A percentile compares a stretch with the other conserved stretches of the same genome.
Conservation (phyloP, 2,888 invertebrate genomes). For the Scaptomyza tumidula region DNA sequence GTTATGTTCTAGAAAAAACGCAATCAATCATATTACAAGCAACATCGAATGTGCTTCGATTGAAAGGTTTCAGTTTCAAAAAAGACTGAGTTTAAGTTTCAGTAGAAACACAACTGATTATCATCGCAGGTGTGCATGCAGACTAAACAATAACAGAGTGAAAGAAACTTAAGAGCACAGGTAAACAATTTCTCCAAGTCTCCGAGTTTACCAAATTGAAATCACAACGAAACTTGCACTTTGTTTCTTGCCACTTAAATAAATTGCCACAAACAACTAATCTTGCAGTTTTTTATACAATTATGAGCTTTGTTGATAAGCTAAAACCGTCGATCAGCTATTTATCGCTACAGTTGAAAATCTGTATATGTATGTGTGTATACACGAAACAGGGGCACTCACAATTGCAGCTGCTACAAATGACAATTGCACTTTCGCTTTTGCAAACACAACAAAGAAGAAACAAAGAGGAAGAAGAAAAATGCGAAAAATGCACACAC, state of each 20-base stretch:
- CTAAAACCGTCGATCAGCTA: conserved; percentile 7
- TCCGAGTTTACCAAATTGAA: conserved; percentile 9
- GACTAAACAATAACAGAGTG: conserved; percentile 17
- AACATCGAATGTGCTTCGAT: background rate
- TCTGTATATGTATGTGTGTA: background rate
- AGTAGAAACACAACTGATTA: conserved; percentile 26
- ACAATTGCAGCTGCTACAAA: background rate
- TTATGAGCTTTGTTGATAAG: conserved; percentile 30
- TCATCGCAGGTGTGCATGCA: background rate
- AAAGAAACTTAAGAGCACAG: background rate
- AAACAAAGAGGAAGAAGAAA: conserved; percentile 16
- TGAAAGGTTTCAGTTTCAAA: background rate
- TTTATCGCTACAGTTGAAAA: conserved; percentile 6
- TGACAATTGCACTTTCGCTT: conserved; percentile 67
- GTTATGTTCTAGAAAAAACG: background rate
- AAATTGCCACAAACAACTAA: conserved; percentile 11
- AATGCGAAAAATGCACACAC: conserved; percentile 1
- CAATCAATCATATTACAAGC: background rate
- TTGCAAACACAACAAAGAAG: conserved; percentile 22
- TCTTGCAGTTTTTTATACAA: conserved; percentile 14
- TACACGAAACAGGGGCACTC: conserved; percentile 3
- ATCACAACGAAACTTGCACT: conserved; percentile 10
- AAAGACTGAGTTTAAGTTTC: background rate
- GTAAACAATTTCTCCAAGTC: background rate
- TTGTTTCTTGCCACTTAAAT: conserved; percentile 6